Percentiles rank a stretch among this genome's conserved stretches.
Evolutionary conservation across 2,888 invertebrate genomes (phyloP).

Genomic region (Acheta domesticus): DNA sequence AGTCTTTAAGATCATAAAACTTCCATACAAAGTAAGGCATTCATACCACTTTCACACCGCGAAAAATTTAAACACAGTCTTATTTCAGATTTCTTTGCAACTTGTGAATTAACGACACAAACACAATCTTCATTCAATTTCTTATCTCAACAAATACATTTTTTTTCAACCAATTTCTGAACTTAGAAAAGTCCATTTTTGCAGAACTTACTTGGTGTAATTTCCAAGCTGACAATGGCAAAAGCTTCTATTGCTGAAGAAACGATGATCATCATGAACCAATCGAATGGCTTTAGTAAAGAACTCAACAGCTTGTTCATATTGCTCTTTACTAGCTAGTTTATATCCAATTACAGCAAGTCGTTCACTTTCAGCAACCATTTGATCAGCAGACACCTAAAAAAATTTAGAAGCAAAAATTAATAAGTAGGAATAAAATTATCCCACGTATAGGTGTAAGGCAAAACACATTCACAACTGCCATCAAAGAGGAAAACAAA

Average conservation of each 20-base stretch:
- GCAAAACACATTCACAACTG: too few species aligned
- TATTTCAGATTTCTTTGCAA: too few species aligned
- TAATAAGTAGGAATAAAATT: too few species aligned
- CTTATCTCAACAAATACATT: too few species aligned
- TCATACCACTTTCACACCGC: background rate
- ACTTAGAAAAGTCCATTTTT: too few species aligned
- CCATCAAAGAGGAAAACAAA: too few species aligned
- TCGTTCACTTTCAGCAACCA: constrained; percentile 27
- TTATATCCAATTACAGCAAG: constrained; percentile 33
- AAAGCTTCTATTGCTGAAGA: constrained; percentile 34
- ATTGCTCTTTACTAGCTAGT: constrained; percentile 32
- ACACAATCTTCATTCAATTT: too few species aligned
- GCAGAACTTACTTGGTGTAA: constrained; percentile 30
- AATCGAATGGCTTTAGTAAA: constrained; percentile 33
- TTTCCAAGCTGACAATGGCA: constrained; percentile 35
- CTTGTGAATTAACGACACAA: too few species aligned
- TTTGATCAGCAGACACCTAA: constrained; percentile 23
- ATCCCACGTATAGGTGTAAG: too few species aligned
- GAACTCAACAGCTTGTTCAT: constrained; percentile 28
- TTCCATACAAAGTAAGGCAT: background rate
- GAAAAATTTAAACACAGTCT: too few species aligned
- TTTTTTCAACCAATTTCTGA: too few species aligned
- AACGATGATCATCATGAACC: constrained; percentile 32
- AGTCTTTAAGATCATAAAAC: background rate
- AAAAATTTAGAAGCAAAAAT: background rate